Evolutionary conservation across 1,140 invertebrate species (phyloP), one percentile per base, ranked within the genome.

Genomic region (Adelges cooleyi): DNA sequence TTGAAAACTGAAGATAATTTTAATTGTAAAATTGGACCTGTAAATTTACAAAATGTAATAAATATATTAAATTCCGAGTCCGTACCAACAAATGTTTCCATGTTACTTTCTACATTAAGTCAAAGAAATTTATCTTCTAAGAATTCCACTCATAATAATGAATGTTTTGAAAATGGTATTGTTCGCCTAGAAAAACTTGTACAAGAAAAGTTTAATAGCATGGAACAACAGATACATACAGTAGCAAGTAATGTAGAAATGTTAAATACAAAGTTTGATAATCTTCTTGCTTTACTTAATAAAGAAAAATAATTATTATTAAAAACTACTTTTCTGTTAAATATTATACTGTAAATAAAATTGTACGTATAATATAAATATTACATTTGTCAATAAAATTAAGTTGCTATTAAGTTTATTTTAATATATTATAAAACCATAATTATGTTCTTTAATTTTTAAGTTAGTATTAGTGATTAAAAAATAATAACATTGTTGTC

Each of bases 1-100:
- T 42, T 23, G 0, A 17, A 44, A 0, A 6, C n/a, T 1, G 33
- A 59, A 44, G n/a, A 25, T 2, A 1, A 17, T 44, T 6, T 23
- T 18, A 44, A 59, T 18, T 25, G 9, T 25, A 42, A 23, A 11
- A 17, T 59, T 17, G 53, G 53, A 1, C 53, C 53, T 18, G 44
- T 59, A 25, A 59, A 59, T 44, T 42, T 59, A 23, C 22, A 59
- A 6, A 59, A 59, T 25, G 53, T 59, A 18, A 15, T 42, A 44
- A 0, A 44, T 59, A 27, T 59, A 27, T 44, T 59, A 2, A 42
- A 27, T 2, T 25, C 53, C 17, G 40, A 59, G 29, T 27, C 15
- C 10, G 17, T 59, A 17, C 17, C 40, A 2, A 25, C 2, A 18
- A 59, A 59, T 44, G 36, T 40, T 27, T 42, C 17, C 40, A 44